Evolutionary conservation across 1,140 invertebrate species (phyloP), one percentile per base, ranked within the genome.

Genomic region (Scaptomyza hsui): DNA sequence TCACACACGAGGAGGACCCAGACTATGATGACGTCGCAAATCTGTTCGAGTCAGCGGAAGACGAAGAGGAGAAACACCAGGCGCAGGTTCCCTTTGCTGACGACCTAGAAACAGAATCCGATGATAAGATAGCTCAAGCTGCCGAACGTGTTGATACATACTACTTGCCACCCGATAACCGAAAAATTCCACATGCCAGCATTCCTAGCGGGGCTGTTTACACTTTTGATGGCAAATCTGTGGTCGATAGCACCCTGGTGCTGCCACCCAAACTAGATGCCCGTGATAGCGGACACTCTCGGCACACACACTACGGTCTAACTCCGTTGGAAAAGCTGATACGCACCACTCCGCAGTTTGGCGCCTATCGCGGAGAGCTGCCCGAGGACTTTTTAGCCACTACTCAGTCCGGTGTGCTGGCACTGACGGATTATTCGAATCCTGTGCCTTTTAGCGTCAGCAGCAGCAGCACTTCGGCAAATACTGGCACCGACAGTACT

Each of bases 201-300:
- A 92, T 90, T 68, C 92, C 85, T 16, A 91, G 85, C 48, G 93
- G 92, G 35, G 93, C 94, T 0, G 93, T 95, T 16, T 93, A 95
- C 7, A 94, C 95, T 5, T 96, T 94, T 70, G 95, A 96, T 74
- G 95, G 95, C 0, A 95, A 95, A 83, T 93, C 93, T 15, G 93
- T 96, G 4, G 93, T 95, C 3, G 94, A 94, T 44, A 92, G 93
- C 7, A 93, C 93, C 9, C 80, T 95, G 7, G 93, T 94, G 0
- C 92, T 93, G 51, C 92, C 94, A 6, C 92, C 92, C 10, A 93
- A 92, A 57, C 74, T 92, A 18, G 92, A 93, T 53, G 91, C 93
- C 2, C 48, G 56, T 0, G 92, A 92, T 39, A 82, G 62, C 1
- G 76, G 74, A 9, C 83, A 88, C 1, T 45, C 65, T 9, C 92